Evolutionary conservation across 2,797 vertebrate genomes (phyloP).

Genomic region (Notamacropus eugenii): DNA sequence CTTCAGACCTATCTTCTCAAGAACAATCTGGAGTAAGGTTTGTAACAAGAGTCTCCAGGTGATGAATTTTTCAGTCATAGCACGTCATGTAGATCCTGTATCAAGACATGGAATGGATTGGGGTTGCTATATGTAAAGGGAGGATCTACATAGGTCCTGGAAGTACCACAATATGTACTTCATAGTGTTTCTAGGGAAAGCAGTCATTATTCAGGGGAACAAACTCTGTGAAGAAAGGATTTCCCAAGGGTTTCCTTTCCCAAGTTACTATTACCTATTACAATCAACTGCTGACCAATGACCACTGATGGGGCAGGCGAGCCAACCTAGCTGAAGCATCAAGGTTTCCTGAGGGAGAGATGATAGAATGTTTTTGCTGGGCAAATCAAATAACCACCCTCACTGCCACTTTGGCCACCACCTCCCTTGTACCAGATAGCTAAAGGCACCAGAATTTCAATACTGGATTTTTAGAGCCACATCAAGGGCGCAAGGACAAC

Average conservation of each 20-base stretch:
- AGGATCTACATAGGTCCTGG: not conserved
- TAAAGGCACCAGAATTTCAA: not conserved
- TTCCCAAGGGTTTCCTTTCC: not conserved
- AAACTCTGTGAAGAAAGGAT: not conserved
- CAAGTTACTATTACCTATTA: not conserved
- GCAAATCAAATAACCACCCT: not conserved
- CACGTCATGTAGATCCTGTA: not conserved
- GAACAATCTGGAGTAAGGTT: not conserved
- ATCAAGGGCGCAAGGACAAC: not conserved
- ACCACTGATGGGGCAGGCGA: not conserved
- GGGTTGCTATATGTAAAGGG: not conserved
- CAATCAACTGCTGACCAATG: not conserved
- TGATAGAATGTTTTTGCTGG: not conserved
- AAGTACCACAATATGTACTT: not conserved
- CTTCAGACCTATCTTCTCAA: not conserved
- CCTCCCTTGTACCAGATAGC: not conserved
- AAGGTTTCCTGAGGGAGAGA: not conserved
- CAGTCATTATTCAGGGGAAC: not conserved
- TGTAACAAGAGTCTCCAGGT: not conserved
- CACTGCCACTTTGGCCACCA: not conserved
- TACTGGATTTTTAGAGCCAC: not conserved
- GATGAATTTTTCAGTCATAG: not conserved
- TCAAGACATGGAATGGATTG: not conserved
- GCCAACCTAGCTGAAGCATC: not conserved
- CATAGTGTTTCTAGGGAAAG: not conserved